A percentile compares a stretch with the other conserved stretches of the same genome.
phyloP scores from a whole-genome alignment of 1,140 invertebrate genomes.

The Pogonus chalceus region DNA sequence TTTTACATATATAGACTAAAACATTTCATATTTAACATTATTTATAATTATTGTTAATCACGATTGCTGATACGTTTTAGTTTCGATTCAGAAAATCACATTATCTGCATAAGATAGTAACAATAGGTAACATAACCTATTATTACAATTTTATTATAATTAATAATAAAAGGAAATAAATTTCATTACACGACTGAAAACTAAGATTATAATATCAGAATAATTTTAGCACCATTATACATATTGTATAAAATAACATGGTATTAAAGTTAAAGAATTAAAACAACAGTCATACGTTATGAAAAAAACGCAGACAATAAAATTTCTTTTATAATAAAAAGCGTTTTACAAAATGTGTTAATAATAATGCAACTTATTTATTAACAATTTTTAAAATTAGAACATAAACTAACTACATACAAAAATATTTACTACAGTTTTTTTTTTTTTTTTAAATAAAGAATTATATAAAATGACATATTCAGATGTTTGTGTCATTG shows the following conservation, averaged over 20 bases:
- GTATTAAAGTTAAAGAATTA: not conserved
- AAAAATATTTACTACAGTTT: not conserved
- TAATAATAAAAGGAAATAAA: not conserved
- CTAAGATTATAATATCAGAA: conserved; percentile 4
- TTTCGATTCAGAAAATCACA: conserved; percentile 34
- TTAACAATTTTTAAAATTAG: not conserved
- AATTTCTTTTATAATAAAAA: not conserved
- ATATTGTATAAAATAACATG: conserved; percentile 2
- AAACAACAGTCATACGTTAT: not conserved
- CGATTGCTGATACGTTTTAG: conserved; percentile 36
- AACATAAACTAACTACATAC: not conserved
- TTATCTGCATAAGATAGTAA: conserved; percentile 11
- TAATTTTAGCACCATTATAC: conserved; percentile 2
- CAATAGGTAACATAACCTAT: not conserved
- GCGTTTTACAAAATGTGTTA: not conserved
- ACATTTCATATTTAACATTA: conserved; percentile 13
- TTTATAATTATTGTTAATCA: conserved; percentile 27
- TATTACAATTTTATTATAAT: not conserved
- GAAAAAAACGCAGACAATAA: too few relatives aligned
- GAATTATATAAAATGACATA: not conserved
- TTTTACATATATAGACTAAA: conserved; percentile 6
- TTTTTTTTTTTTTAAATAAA: not conserved
- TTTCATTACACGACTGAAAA: not conserved
- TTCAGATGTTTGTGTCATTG: not conserved
- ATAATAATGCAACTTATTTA: not conserved